Percentiles rank a stretch among this genome's conserved stretches.
Conservation (phyloP, 2,888 invertebrate species). For the Archips crataeganus region DNA sequence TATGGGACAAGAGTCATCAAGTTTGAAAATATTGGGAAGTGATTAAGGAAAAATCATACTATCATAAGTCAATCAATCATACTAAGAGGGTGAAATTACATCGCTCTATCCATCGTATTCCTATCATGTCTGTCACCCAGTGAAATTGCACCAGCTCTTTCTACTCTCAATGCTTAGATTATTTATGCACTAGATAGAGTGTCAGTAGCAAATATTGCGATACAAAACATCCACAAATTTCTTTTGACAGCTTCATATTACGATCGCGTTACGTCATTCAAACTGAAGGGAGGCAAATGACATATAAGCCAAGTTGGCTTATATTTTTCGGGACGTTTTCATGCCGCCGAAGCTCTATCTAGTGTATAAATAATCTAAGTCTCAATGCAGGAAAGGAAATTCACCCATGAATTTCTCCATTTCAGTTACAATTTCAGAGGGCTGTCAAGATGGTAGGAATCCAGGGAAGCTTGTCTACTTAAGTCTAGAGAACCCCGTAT, state of each 20-base stretch:
- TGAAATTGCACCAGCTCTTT: constrained; percentile 66
- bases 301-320: too few relatives aligned
- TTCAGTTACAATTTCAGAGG: constrained; percentile 69
- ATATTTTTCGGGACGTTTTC: too few relatives aligned
- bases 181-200: too few relatives aligned
- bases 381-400: constrained; percentile 24
- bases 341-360: too few relatives aligned
- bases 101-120: constrained; percentile 67
- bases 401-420: constrained; percentile 30
- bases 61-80: constrained; percentile 40
- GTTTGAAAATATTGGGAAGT: background rate
- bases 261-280: too few relatives aligned
- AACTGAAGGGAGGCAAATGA: too few relatives aligned
- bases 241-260: too few relatives aligned
- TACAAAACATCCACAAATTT: too few relatives aligned
- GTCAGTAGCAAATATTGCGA: too few relatives aligned
- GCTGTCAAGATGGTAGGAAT: constrained; percentile 68
- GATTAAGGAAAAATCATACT: background rate
- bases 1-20: background rate
- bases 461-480: constrained; percentile 71
- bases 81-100: constrained; percentile 65
- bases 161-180: constrained; percentile 18
- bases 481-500: constrained; percentile 81
- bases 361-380: too few relatives aligned
- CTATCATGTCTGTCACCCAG: constrained; percentile 68